Conservation (phyloP, 2,888 invertebrate species). For the Epirrita christyi region DNA sequence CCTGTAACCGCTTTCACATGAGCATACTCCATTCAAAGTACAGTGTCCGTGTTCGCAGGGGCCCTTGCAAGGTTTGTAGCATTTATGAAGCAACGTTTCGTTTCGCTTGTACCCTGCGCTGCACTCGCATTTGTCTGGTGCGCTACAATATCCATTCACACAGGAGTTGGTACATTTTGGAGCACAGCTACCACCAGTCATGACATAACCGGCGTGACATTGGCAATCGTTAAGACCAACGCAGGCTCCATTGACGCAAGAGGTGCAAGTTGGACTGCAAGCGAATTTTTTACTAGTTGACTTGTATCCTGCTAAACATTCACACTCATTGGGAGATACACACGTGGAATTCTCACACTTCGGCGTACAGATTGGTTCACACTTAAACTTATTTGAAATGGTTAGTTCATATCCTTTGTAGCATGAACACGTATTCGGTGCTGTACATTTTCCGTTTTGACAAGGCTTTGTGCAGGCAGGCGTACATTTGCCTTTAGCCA, state of each 20-base stretch:
- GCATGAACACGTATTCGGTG: conserved; percentile 57
- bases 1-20: conserved; percentile 48
- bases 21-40: conserved; percentile 48
- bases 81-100: conserved; percentile 38
- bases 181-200: conserved; percentile 8
- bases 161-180: conserved; percentile 18
- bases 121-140: conserved; percentile 29
- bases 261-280: conserved; percentile 15
- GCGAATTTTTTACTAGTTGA: background rate
- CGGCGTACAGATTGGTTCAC: conserved; percentile 25
- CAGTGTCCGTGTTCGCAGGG: conserved; percentile 55
- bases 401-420: conserved; percentile 37
- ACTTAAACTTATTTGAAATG: conserved; percentile 6
- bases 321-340: conserved; percentile 17
- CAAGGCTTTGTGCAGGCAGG: conserved; percentile 39
- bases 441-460: conserved; percentile 55
- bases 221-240: conserved; percentile 9
- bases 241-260: conserved; percentile 14
- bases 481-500: conserved; percentile 28
- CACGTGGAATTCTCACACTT: conserved; percentile 28
- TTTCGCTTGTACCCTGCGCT: conserved; percentile 33
- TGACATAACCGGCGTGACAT: conserved; percentile 24
- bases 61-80: conserved; percentile 50
- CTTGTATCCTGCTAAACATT: conserved; percentile 24
- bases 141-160: conserved; percentile 24